Conservation (phyloP, 2,888 invertebrate genomes). For the Drosophila helvetica region DNA sequence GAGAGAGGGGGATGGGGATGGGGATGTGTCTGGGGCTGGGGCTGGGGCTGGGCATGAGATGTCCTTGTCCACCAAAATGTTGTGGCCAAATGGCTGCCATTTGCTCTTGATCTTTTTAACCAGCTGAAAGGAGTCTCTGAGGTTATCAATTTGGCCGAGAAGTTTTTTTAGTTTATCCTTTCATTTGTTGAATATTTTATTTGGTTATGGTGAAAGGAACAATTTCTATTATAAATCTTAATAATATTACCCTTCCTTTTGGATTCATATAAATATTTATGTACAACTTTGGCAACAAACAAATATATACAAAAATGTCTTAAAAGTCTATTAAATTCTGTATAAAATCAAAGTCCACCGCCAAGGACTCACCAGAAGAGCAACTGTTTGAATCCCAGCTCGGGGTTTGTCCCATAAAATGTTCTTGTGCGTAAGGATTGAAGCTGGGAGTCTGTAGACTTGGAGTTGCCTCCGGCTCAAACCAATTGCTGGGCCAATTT, state of each 20-base stretch:
- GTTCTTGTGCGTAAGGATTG: not conserved
- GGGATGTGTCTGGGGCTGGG: no score
- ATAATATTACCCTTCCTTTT: no score
- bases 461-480: conserved; percentile 5
- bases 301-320: not conserved
- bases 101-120: conserved; percentile 16
- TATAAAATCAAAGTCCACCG: conserved; percentile 57
- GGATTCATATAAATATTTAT: not conserved
- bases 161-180: not conserved
- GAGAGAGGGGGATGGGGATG: conserved; percentile 2
- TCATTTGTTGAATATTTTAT: not conserved
- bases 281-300: not conserved
- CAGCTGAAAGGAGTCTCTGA: not conserved
- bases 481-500: conserved; percentile 19
- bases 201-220: no score
- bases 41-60: not conserved
- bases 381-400: conserved; percentile 42
- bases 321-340: conserved; percentile 52
- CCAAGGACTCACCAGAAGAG: conserved; percentile 24
- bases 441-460: not conserved
- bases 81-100: conserved; percentile 23
- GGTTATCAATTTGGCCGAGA: not conserved
- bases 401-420: conserved; percentile 15
- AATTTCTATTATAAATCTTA: not conserved
- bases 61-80: conserved; percentile 17